Evolutionary conservation across 2,888 invertebrate genomes (phyloP).

Genomic region (Pimpla rufipes): DNA sequence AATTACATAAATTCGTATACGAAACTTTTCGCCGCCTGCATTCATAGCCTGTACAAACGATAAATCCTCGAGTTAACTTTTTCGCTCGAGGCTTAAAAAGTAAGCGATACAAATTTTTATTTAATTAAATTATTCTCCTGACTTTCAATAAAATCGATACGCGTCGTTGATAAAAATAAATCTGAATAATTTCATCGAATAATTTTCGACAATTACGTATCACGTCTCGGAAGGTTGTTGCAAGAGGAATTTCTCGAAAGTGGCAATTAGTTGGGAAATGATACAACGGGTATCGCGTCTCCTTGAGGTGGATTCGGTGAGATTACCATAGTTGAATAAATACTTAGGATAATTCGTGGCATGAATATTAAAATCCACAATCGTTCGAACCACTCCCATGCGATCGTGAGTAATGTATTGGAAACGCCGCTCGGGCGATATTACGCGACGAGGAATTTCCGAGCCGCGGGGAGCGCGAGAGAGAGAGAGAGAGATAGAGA

Average conservation of each 20-base stretch:
- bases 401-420: conserved; percentile 6
- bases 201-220: background rate
- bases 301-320: conserved; percentile 1
- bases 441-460: conserved; percentile 41
- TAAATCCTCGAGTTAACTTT: no score
- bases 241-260: background rate
- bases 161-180: no score
- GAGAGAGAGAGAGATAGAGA: no score
- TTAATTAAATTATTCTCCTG: no score
- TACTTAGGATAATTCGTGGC: background rate
- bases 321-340: conserved; percentile 35
- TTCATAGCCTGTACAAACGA: no score
- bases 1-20: no score
- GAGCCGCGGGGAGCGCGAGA: background rate
- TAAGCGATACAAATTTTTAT: no score
- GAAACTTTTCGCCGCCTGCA: no score
- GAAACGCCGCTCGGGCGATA: conserved; percentile 10
- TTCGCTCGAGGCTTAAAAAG: no score
- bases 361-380: conserved; percentile 15
- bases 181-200: background rate
- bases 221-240: background rate
- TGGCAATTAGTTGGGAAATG: background rate
- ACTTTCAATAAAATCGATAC: no score
- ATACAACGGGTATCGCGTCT: background rate
- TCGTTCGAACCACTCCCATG: conserved; percentile 7